A percentile compares a stretch with the other conserved stretches of the same genome.
Evolutionary conservation across 2,888 invertebrate genomes (phyloP).

Genomic region (Cephus rjabovi): DNA sequence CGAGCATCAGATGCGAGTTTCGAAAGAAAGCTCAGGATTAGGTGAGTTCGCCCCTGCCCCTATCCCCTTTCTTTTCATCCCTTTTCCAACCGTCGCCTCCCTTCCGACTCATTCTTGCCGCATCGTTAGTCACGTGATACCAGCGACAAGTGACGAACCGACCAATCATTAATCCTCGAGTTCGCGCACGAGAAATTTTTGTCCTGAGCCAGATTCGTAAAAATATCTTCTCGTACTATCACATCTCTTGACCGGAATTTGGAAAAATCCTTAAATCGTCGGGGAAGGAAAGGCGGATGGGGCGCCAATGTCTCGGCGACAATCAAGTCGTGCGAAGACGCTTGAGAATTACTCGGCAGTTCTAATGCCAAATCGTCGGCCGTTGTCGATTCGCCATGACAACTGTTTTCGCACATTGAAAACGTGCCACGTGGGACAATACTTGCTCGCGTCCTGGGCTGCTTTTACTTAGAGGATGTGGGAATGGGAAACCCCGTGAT

Average conservation of each 20-base stretch:
- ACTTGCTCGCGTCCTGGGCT: conserved; percentile 15
- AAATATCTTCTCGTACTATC: conserved; percentile 22
- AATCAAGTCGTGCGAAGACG: background rate
- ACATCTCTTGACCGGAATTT: too few relatives aligned
- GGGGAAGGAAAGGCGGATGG: too few relatives aligned
- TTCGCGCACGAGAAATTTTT: conserved; percentile 36
- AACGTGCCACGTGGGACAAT: conserved; percentile 13
- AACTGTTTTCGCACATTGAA: background rate
- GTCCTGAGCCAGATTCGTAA: conserved; percentile 28
- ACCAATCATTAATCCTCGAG: conserved; percentile 51
- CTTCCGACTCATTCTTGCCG: conserved; percentile 34
- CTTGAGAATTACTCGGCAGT: conserved; percentile 14
- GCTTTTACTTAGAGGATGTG: background rate
- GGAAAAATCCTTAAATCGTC: too few relatives aligned
- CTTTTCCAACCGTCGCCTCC: conserved; percentile 12
- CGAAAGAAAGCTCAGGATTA: background rate
- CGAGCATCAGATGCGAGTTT: conserved; percentile 19
- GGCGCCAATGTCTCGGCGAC: too few relatives aligned
- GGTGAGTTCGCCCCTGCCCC: background rate
- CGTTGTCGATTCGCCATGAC: background rate
- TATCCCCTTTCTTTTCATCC: background rate
- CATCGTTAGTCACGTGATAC: conserved; percentile 51
- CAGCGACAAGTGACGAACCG: conserved; percentile 48
- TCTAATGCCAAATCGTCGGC: conserved; percentile 7
- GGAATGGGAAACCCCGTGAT: conserved; percentile 29